phyloP scores from a whole-genome alignment of 2,888 invertebrate genomes.

The Drosophila pegasa region DNA sequence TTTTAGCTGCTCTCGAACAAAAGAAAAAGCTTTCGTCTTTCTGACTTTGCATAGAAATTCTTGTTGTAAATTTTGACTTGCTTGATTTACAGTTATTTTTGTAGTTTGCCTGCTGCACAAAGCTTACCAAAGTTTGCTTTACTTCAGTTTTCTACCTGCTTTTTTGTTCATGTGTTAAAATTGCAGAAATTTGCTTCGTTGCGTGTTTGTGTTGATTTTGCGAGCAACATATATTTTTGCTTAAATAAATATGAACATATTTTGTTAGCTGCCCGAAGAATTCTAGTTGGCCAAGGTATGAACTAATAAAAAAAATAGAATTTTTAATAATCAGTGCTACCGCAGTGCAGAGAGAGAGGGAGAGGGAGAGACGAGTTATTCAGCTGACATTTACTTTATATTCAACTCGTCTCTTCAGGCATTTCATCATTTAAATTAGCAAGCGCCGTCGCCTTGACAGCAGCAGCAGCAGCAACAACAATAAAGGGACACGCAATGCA shows the following conservation, averaged over 20 bases:
- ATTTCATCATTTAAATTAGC: slow-evolving; percentile 75
- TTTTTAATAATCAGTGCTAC: slow-evolving; percentile 46
- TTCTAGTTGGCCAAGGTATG: slow-evolving; percentile 28
- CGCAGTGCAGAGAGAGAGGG: slow-evolving; percentile 29
- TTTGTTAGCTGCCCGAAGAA: slow-evolving; percentile 52
- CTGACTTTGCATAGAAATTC: slow-evolving; percentile 47
- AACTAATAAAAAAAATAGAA: slow-evolving; percentile 13
- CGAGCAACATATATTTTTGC: slow-evolving; percentile 68
- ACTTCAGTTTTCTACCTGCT: slow-evolving; percentile 22
- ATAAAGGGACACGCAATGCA: slow-evolving; percentile 49
- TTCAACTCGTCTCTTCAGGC: slow-evolving; percentile 29
- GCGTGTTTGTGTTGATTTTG: slow-evolving; percentile 50
- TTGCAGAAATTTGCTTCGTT: slow-evolving; percentile 20
- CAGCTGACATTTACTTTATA: slow-evolving; percentile 13
- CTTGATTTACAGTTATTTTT: slow-evolving; percentile 38
- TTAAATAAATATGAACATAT: slow-evolving; percentile 80
- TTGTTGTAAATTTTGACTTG: slow-evolving; percentile 44
- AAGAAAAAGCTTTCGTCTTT: slow-evolving; percentile 29
- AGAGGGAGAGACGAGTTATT: not conserved
- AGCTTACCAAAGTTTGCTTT: slow-evolving; percentile 44
- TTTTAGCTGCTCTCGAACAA: slow-evolving; percentile 29
- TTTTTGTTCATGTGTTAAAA: slow-evolving; percentile 28
- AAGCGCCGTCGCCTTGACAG: slow-evolving; percentile 59
- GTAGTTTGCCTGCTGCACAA: slow-evolving; percentile 9
- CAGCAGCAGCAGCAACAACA: slow-evolving; percentile 30